Evolutionary conservation across 2,888 invertebrate species (phyloP).

Genomic region (Plutella xylostella): DNA sequence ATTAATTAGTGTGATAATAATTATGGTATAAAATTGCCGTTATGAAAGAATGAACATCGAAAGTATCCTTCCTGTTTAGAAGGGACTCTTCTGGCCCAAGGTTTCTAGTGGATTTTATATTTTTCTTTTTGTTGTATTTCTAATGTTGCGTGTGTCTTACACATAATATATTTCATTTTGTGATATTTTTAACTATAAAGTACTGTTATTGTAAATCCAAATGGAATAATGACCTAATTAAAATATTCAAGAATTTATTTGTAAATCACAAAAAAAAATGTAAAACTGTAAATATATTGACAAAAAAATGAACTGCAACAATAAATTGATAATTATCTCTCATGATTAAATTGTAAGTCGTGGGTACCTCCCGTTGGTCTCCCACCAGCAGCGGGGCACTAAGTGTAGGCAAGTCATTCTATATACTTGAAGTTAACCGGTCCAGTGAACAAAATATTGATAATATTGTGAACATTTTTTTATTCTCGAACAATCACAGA

Average conservation of each 20-base stretch:
- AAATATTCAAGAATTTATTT: constrained; percentile 70
- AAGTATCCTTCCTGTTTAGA: constrained; percentile 71
- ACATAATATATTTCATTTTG: constrained; percentile 72
- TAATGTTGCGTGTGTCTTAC: constrained; percentile 71
- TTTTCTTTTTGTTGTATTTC: constrained; percentile 69
- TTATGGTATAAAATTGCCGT: constrained; percentile 68
- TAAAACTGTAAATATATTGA: constrained; percentile 71
- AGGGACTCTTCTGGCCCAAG: constrained; percentile 67
- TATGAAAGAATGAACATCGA: constrained; percentile 68
- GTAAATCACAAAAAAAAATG: constrained; percentile 70
- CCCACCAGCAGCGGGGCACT: too few species aligned
- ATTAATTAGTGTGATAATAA: constrained; percentile 70
- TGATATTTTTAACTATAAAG: constrained; percentile 72
- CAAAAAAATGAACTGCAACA: constrained; percentile 68
- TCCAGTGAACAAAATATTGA: constrained; percentile 70
- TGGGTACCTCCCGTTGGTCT: constrained; percentile 59
- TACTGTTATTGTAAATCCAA: constrained; percentile 70
- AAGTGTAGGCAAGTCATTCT: constrained; percentile 59
- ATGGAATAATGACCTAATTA: constrained; percentile 69
- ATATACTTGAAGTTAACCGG: constrained; percentile 63
- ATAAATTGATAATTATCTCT: constrained; percentile 62
- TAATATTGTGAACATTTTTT: constrained; percentile 69
- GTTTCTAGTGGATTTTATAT: constrained; percentile 70
- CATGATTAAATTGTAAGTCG: constrained; percentile 66
- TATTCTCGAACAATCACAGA: constrained; percentile 67